Evolutionary conservation across 35 echinoderm and acorn worm genomes (phyloP).

Genomic region (Anneissia japonica): DNA sequence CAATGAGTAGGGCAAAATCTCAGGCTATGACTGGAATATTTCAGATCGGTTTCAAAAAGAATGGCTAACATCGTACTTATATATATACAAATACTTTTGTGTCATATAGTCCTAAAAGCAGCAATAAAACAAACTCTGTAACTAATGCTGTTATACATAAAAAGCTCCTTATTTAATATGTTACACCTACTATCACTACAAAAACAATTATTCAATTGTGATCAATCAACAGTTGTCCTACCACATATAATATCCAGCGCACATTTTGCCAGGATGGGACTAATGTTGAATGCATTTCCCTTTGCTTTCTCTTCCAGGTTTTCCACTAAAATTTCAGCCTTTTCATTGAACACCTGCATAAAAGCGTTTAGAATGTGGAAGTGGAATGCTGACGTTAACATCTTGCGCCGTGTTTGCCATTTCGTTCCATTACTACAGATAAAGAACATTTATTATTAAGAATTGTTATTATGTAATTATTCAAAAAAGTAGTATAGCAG

Average conservation of each 20-base stretch:
- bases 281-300: constrained; percentile 57
- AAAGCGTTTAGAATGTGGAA: constrained; percentile 75
- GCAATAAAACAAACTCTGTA: no score
- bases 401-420: constrained; percentile 66
- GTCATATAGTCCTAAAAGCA: no score
- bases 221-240: not conserved
- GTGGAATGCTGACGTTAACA: constrained; percentile 82
- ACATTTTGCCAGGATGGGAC: constrained; percentile 65
- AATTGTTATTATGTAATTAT: no score
- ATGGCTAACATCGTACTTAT: no score
- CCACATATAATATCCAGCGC: constrained; percentile 82
- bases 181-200: no score
- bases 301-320: constrained; percentile 35
- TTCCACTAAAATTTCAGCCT: constrained; percentile 39
- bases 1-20: no score
- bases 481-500: no score
- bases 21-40: no score
- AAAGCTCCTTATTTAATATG: no score
- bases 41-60: no score
- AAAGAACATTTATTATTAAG: not conserved
- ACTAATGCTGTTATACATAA: no score
- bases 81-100: no score
- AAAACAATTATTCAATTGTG: not conserved
- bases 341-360: constrained; percentile 71
- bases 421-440: constrained; percentile 55